Evolutionary conservation across 2,113 vertebrate genomes (phyloP), one percentile per base, ranked within the genome.

Genomic region (Peromyscus leucopus): DNA sequence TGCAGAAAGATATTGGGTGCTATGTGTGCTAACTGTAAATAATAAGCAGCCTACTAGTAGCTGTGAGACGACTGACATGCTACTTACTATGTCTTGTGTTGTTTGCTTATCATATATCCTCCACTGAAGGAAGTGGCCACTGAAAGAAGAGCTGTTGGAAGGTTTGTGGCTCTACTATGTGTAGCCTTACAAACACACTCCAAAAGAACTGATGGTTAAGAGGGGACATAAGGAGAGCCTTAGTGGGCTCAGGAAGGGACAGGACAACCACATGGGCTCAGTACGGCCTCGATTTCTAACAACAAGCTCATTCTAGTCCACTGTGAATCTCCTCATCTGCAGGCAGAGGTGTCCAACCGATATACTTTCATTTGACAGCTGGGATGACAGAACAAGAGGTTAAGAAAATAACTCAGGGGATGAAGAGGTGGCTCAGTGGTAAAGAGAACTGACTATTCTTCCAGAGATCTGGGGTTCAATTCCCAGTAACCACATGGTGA

Each of bases 21-120:
- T 1, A 16, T 0, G 6, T 2, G 0, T 8, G 26, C 42, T 5
- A 42, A 11, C 39, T 55, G 48, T 57, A 57, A 33, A 24, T 16
- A 26, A 67, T 1, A 46, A 42, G 36, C n/a, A n/a, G 8, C n/a
- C 48, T 82, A 86, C 17, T 36, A 72, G 74, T 78, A 48, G 42
- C 61, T 39, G 12, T 11, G 51, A 61, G 31, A 80, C 42, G 24
- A 74, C 19, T 2, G 31, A 51, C 59, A 78, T 22, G 72, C 13
- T 67, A 69, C 42, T 36, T 67, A 69, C 42, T 36, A 0, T 10
- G 79, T 51, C 28, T 31, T 61, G 42, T 0, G 7, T 16, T 39
- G n/a, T 61, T 7, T 83, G 71, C 26, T 80, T 22, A 24, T 24
- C 3, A 24, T 2, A 4, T 4, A 26, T 24, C 5, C 31, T 36